These are phyloP conservation scores for Callopanchax toddi DNA, from an alignment of 2,113 vertebrate genomes.

Conservation along the genomic window DNA sequence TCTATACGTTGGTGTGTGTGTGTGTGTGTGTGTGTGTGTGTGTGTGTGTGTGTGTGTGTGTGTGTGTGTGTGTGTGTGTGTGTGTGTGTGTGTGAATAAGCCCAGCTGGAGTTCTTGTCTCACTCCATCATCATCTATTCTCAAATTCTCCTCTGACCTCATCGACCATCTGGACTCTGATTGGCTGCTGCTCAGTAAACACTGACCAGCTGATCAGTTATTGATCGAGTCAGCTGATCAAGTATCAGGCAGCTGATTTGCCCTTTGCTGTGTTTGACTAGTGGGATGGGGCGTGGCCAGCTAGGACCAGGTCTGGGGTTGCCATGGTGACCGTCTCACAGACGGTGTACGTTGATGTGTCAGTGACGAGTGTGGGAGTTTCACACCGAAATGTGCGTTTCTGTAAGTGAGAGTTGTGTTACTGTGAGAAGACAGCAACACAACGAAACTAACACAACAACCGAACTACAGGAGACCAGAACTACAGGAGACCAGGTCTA, in stretches of 20 bases:
- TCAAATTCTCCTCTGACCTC: neutral
- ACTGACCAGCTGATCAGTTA: neutral
- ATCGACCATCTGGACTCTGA: slow-evolving; percentile 1
- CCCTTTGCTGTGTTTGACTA: neutral
- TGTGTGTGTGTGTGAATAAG: slow-evolving; percentile 4
- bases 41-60: too few relatives aligned
- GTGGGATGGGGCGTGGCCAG: neutral
- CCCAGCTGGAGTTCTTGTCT: slow-evolving; percentile 30
- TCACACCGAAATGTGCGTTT: neutral
- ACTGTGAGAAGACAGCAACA: neutral
- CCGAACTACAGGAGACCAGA: too few relatives aligned
- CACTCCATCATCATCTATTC: slow-evolving; percentile 9
- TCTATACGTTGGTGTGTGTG: too few relatives aligned
- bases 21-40: too few relatives aligned
- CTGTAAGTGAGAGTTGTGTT: neutral
- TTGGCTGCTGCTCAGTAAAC: slow-evolving; percentile 1
- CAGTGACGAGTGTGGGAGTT: slow-evolving; percentile 7
- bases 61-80: slow-evolving; percentile 6
- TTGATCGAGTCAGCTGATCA: neutral
- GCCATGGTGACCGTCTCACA: slow-evolving; percentile 9
- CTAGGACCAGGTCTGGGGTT: slow-evolving; percentile 8
- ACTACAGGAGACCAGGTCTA: too few relatives aligned
- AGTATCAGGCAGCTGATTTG: too few relatives aligned
- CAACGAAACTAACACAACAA: neutral
- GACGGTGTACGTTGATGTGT: neutral